Conservation (phyloP, 2,113 vertebrate species). For the Vidua macroura region DNA sequence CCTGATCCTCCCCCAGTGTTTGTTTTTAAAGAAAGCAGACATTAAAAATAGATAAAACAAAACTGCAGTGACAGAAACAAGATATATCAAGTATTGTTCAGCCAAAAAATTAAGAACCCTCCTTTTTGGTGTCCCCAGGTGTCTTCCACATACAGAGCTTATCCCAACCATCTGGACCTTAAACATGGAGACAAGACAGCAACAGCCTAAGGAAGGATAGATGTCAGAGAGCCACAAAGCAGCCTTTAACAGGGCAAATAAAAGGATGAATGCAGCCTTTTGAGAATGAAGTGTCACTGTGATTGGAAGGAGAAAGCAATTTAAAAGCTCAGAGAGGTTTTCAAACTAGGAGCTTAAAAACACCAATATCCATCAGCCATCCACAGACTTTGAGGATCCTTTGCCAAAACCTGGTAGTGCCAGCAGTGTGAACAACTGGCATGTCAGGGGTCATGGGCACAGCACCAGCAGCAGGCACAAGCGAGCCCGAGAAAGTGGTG, state of each 20-base stretch:
- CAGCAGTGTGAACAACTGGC: background rate
- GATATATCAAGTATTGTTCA: background rate
- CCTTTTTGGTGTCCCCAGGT: background rate
- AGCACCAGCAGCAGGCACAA: background rate
- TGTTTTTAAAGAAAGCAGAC: background rate
- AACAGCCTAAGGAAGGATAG: background rate
- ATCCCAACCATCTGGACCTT: background rate
- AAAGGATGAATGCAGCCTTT: background rate
- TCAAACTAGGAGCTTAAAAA: background rate
- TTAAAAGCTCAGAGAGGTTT: background rate
- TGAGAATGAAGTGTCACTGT: background rate
- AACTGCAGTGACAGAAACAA: background rate
- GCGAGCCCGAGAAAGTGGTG: background rate
- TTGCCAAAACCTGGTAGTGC: background rate
- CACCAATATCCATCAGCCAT: background rate
- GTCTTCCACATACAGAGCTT: background rate
- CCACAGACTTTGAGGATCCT: background rate
- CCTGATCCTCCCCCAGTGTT: background rate
- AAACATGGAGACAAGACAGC: background rate
- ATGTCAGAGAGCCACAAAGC: background rate
- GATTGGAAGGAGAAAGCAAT: background rate
- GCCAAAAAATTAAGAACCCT: background rate
- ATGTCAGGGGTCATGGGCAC: accelerated
- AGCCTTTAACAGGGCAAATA: background rate
- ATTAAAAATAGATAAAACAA: background rate